phyloP scores from a whole-genome alignment of 2,113 vertebrate genomes.

The Ornithorhynchus anatinus region DNA sequence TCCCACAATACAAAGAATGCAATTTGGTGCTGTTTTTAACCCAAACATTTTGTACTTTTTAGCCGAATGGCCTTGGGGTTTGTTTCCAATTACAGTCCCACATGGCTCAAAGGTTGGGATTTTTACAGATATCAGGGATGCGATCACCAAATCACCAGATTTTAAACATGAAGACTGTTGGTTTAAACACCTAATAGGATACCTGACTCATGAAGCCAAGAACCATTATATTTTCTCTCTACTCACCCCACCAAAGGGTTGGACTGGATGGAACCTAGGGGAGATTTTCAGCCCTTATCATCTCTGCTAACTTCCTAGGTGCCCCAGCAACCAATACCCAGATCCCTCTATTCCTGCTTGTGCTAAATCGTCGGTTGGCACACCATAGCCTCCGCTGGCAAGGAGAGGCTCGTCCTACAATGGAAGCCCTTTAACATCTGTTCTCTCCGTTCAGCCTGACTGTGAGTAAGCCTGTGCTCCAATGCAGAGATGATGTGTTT shows the following conservation, averaged over 20 bases:
- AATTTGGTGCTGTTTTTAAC: too few relatives aligned
- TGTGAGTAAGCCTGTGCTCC: conserved; percentile 12
- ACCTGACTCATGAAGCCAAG: conserved; percentile 9
- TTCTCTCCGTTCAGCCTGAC: background rate
- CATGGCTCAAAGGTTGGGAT: conserved; percentile 47
- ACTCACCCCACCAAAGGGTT: background rate
- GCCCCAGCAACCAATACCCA: conserved; percentile 30
- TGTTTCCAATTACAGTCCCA: conserved; percentile 52
- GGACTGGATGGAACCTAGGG: background rate
- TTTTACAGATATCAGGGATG: conserved; percentile 37
- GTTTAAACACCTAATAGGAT: background rate
- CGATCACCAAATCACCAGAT: conserved; percentile 17
- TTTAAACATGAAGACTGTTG: conserved; percentile 19
- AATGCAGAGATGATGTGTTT: background rate
- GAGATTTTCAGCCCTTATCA: background rate
- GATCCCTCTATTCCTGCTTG: background rate
- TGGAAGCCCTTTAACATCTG: conserved; percentile 45
- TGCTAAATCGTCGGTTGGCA: background rate
- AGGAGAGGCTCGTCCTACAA: background rate
- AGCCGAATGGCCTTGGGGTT: too few relatives aligned
- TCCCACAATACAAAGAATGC: too few relatives aligned
- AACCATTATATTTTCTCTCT: background rate
- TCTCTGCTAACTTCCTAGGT: background rate
- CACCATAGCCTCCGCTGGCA: background rate
- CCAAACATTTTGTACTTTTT: too few relatives aligned